These are phyloP conservation scores for Gorsachius magnificus DNA, from an alignment of 2,797 vertebrate species.

Conservation along the genomic window DNA sequence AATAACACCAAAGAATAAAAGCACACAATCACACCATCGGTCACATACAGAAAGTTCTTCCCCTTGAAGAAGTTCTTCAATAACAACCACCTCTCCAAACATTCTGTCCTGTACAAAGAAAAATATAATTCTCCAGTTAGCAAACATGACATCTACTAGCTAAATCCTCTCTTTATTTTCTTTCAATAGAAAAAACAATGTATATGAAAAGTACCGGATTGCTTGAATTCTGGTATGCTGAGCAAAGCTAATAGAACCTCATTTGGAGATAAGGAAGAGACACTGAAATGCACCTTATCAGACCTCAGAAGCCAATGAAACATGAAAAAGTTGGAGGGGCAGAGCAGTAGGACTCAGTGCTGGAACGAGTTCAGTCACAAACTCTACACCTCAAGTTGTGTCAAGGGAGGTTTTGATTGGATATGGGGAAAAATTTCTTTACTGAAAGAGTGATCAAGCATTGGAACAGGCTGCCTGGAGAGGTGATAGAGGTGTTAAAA, in stretches of 20 bases:
- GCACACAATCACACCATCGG: neutral
- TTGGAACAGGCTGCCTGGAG: too few species aligned
- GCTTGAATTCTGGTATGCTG: neutral
- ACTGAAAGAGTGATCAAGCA: too few species aligned
- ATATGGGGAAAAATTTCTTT: too few species aligned
- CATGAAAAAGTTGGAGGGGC: neutral
- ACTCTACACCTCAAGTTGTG: neutral
- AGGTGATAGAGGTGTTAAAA: too few species aligned
- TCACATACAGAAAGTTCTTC: slow-evolving; percentile 88
- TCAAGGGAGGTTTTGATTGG: too few species aligned
- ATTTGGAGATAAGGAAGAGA: neutral
- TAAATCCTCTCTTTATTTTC: neutral
- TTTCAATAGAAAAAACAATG: neutral
- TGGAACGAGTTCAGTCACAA: neutral
- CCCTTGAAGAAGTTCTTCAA: slow-evolving; percentile 90
- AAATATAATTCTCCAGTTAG: neutral
- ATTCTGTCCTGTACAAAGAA: slow-evolving; percentile 77
- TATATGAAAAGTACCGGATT: neutral
- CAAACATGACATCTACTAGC: neutral
- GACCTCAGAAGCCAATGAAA: neutral
- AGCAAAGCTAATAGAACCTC: neutral
- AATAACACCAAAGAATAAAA: neutral
- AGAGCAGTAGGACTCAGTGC: neutral
- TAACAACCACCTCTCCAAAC: slow-evolving; percentile 85
- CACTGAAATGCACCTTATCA: neutral